Evolutionary conservation across 2,113 vertebrate genomes (phyloP).

Genomic region (Prietella phreatophila): DNA sequence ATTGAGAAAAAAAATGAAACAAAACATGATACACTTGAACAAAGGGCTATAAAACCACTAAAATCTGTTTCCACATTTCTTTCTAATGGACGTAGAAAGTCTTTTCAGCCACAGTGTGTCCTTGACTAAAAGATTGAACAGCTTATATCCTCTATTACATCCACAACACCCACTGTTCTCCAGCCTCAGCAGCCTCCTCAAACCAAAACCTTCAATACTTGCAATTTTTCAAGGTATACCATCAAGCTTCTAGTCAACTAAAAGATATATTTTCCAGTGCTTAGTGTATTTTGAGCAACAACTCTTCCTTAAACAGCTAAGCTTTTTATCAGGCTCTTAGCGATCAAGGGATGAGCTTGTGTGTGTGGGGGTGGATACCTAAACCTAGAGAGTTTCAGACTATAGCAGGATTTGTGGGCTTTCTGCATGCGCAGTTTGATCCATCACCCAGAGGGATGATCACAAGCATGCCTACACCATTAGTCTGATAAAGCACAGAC

Average conservation of each 20-base stretch:
- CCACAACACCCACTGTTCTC: not conserved
- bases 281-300: not conserved
- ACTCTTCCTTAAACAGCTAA: not conserved
- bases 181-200: not conserved
- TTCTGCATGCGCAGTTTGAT: not conserved
- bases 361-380: constrained; percentile 10
- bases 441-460: not conserved
- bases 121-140: not conserved
- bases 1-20: not conserved
- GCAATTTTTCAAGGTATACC: not conserved
- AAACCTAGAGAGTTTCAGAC: not conserved
- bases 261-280: not conserved
- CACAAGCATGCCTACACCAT: not conserved
- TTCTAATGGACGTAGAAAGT: not conserved
- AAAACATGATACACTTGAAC: not conserved
- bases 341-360: constrained; percentile 6
- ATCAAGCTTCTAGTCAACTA: not conserved
- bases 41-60: not conserved
- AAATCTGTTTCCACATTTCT: not conserved
- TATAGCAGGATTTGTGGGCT: not conserved
- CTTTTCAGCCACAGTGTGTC: not conserved
- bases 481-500: not conserved
- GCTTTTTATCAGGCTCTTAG: not conserved
- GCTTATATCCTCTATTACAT: not conserved
- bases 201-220: not conserved